Evolutionary conservation across 30 jellyfish, hydroid and myxozoan genomes (phyloP), one percentile per base, ranked within the genome.

Genomic region (Morbakka virulenta): DNA sequence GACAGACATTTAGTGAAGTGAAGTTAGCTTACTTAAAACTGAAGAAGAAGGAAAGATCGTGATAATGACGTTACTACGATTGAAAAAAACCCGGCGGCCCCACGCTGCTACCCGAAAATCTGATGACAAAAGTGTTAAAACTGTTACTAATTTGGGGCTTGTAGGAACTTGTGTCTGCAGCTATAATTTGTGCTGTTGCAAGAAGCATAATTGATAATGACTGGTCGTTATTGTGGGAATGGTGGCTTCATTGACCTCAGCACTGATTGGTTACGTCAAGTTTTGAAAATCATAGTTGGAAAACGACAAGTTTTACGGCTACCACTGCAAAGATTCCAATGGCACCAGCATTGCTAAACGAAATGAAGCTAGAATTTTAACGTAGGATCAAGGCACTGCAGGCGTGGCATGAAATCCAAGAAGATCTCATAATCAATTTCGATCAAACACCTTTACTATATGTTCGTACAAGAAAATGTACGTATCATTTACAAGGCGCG

Each of bases 21-120:
- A 27, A 51, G 62, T 20, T 4, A 35, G 78, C 78, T 35, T 74
- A 74, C 78, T 3, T 25, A 29, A 62, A 51, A 25, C 62, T 74
- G 62, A 77, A 77, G 41, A 69, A 28, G 36, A 31, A n/a, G n/a
- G n/a, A n/a, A n/a, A n/a, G n/a, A n/a, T n/a, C n/a, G n/a, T n/a
- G n/a, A n/a, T n/a, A n/a, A n/a, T n/a, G n/a, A 76, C 12, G 63
- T 76, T 28, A 62, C 36, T 28, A 69, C 20, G 32, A 76, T 76
- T 32, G 49, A 49, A 68, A 76, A 76, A 57, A 61, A 51, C 36
- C 86, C 23, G 86, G 64, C 84, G 30, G 84, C 51, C 51, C 77
- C 86, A 33, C 86, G n/a, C 35, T 74, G 86, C 35, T 74, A 23
- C 86, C 86, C 13, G 86, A 74, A 29, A 35, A 74, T 29, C 50